Evolutionary conservation across 2,797 vertebrate genomes (phyloP).

Genomic region (Sus cebifrons): DNA sequence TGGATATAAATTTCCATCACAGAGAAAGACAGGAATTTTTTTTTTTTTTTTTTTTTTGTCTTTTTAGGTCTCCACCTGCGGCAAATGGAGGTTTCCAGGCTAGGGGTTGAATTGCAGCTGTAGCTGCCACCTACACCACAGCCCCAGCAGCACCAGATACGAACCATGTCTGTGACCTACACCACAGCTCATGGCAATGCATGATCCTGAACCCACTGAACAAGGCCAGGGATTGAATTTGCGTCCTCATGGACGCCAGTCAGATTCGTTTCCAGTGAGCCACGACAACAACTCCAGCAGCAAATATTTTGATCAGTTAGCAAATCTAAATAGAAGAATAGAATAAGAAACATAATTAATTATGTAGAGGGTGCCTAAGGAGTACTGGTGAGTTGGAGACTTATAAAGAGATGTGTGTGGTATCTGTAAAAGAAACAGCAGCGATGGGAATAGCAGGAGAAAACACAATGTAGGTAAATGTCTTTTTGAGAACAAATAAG

Average conservation of each 20-base stretch:
- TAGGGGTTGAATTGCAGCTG: too few species aligned
- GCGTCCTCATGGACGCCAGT: too few species aligned
- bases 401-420: not conserved
- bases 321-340: not conserved
- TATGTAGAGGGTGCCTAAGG: not conserved
- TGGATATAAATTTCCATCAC: not conserved
- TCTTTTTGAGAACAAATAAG: not conserved
- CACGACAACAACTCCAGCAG: not conserved
- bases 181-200: too few species aligned
- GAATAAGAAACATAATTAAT: not conserved
- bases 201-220: too few species aligned
- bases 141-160: too few species aligned
- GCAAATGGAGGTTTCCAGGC: too few species aligned
- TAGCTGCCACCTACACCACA: too few species aligned
- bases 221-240: too few species aligned
- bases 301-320: not conserved
- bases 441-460: not conserved
- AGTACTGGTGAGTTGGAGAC: not conserved
- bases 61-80: too few species aligned
- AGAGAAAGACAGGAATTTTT: not conserved
- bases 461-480: not conserved
- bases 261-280: too few species aligned
- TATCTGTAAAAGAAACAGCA: not conserved
- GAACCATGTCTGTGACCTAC: too few species aligned
- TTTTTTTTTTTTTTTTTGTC: too few species aligned